phyloP scores from a whole-genome alignment of 2,797 vertebrate species.

The Micromesistius poutassou region DNA sequence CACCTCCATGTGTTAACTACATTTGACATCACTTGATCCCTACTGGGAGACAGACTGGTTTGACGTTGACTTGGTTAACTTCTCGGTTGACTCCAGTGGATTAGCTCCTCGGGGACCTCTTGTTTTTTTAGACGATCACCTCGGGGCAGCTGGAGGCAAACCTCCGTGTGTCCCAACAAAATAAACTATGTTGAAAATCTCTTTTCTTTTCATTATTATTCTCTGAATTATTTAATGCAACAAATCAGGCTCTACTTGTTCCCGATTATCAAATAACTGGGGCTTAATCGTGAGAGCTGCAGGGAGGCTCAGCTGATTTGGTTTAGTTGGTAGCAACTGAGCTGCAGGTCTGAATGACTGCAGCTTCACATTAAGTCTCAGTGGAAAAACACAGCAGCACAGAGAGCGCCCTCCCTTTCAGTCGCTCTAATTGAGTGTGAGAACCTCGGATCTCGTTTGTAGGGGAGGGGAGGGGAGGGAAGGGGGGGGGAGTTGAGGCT shows the following conservation, averaged over 20 bases:
- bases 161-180: background rate
- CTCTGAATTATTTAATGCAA: slow-evolving; percentile 10
- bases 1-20: too few relatives aligned
- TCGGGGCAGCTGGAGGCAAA: background rate
- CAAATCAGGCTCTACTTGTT: slow-evolving; percentile 27
- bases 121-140: background rate
- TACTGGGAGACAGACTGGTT: background rate
- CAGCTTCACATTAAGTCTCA: slow-evolving; percentile 47
- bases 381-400: slow-evolving; percentile 66
- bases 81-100: background rate
- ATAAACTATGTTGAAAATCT: background rate
- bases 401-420: too few relatives aligned
- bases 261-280: slow-evolving; percentile 34
- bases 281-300: slow-evolving; percentile 36
- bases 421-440: too few relatives aligned
- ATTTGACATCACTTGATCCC: too few relatives aligned
- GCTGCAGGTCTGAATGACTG: slow-evolving; percentile 53
- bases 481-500: background rate
- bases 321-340: slow-evolving; percentile 64
- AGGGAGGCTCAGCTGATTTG: slow-evolving; percentile 61
- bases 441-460: background rate
- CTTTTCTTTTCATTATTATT: background rate
- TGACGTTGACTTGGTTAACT: background rate
- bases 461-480: background rate
- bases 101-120: background rate